Conservation (phyloP, 2,888 invertebrate genomes). For the Galerucella pusilla region DNA sequence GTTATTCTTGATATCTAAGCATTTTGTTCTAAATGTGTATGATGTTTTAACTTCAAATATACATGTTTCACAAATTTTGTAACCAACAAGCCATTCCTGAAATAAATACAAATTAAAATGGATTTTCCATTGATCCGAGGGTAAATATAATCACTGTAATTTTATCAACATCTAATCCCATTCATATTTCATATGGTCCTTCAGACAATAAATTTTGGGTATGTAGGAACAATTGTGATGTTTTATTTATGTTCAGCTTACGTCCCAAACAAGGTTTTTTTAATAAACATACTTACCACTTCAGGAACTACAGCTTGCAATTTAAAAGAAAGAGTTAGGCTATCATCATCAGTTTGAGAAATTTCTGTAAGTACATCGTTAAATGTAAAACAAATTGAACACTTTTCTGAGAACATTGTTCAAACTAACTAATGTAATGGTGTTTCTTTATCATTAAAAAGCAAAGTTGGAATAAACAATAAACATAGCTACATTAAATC, state of each 20-base stretch:
- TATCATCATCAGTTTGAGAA: conserved; percentile 35
- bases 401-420: conserved; percentile 35
- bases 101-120: conserved; percentile 27
- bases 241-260: too few species aligned
- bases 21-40: conserved; percentile 46
- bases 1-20: conserved; percentile 39
- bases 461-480: neutral
- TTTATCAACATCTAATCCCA: too few species aligned
- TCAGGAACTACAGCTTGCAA: conserved; percentile 46
- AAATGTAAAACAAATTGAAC: conserved; percentile 46
- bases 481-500: neutral
- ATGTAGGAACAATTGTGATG: too few species aligned
- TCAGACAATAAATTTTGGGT: too few species aligned
- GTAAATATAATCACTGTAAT: too few species aligned
- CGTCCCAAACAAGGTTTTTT: neutral
- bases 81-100: conserved; percentile 47
- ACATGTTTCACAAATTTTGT: conserved; percentile 47
- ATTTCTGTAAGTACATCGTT: conserved; percentile 33
- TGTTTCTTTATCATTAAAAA: neutral
- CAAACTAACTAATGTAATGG: neutral
- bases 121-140: too few species aligned
- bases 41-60: conserved; percentile 40
- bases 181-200: too few species aligned
- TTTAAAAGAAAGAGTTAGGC: conserved; percentile 40
- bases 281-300: conserved; percentile 42